phyloP scores from a whole-genome alignment of 1,140 invertebrate genomes.

The Tyrophagus putrescentiae region DNA sequence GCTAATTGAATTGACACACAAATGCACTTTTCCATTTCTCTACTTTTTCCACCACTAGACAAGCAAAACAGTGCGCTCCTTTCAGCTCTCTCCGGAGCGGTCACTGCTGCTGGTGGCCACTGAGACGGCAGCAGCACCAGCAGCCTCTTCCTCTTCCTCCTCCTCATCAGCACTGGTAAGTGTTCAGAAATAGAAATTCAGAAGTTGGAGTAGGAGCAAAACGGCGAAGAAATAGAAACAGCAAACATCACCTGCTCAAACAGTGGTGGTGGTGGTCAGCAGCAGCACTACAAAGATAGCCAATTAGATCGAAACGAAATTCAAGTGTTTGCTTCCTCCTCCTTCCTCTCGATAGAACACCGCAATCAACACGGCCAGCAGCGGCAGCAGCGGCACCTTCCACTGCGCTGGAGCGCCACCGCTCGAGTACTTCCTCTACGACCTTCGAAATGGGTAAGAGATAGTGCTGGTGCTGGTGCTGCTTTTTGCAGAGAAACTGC shows the following conservation, averaged over 20 bases:
- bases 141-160: too few relatives aligned
- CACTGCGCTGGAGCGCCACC: not conserved
- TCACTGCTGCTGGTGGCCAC: not conserved
- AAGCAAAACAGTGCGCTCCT: not conserved
- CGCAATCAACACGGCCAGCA: too few relatives aligned
- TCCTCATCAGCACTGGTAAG: too few relatives aligned
- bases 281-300: not conserved
- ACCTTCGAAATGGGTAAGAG: slow-evolving; percentile 8
- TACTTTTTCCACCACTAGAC: not conserved
- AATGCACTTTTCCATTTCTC: not conserved
- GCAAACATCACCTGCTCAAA: not conserved
- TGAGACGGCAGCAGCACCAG: not conserved
- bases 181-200: too few relatives aligned
- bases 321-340: not conserved
- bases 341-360: not conserved
- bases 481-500: too few relatives aligned
- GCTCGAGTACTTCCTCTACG: slow-evolving; percentile 5
- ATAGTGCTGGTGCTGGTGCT: too few relatives aligned
- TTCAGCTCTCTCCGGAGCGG: not conserved
- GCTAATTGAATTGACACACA: too few relatives aligned
- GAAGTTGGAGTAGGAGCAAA: not conserved
- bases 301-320: not conserved
- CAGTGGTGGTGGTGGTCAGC: not conserved
- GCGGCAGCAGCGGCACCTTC: not conserved
- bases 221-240: not conserved